A percentile compares a stretch with the other conserved stretches of the same genome.
These are phyloP conservation scores for Oopsacas minuta DNA, from an alignment of 37 sponge, comb jelly and placozoan genomes.

Conservation along the genomic window DNA sequence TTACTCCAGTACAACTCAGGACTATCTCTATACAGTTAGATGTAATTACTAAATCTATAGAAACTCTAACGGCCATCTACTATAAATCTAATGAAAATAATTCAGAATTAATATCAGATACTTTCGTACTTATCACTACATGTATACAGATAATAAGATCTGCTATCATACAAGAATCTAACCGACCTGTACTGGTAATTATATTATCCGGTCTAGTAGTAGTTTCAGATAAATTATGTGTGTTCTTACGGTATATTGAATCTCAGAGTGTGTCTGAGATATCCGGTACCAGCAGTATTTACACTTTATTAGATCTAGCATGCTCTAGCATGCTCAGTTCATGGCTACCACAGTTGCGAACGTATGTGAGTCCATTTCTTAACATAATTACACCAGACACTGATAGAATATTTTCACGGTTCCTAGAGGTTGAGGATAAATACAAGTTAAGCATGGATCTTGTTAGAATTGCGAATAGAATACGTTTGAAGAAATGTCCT, in stretches of 20 bases:
- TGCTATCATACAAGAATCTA: neutral
- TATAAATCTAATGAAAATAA: neutral
- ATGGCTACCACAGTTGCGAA: neutral
- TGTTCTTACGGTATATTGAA: neutral
- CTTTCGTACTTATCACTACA: neutral
- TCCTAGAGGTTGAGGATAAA: neutral
- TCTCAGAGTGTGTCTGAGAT: neutral
- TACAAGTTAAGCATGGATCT: neutral
- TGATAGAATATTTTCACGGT: neutral
- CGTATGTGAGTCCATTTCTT: neutral
- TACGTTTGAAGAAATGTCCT: neutral
- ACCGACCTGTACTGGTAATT: neutral
- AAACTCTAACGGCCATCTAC: neutral
- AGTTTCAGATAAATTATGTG: neutral
- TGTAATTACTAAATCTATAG: neutral
- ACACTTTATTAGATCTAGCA: neutral
- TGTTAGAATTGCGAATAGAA: neutral
- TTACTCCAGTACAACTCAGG: neutral
- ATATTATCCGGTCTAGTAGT: neutral
- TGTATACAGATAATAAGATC: neutral
- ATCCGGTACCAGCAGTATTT: neutral
- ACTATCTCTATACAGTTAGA: neutral
- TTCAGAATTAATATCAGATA: neutral
- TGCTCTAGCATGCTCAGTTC: neutral
- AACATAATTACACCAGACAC: conserved; percentile 1